Percentiles rank a stretch among this genome's conserved stretches.
phyloP scores from a whole-genome alignment of 2,113 vertebrate species.

The Phyllostomus hastatus region DNA sequence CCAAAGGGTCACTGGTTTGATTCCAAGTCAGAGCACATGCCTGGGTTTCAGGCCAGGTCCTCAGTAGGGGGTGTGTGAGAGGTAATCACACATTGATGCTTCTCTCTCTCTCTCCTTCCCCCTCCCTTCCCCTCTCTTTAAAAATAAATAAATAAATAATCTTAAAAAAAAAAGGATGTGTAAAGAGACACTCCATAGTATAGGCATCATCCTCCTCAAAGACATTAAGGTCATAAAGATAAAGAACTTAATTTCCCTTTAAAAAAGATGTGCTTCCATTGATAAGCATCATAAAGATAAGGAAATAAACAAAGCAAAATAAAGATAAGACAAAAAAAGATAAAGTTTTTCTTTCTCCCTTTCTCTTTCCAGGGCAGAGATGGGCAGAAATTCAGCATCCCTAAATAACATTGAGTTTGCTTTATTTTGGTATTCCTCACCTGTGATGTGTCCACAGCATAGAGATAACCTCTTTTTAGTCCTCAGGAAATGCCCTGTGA shows the following conservation, averaged over 20 bases:
- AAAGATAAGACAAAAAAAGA: background rate
- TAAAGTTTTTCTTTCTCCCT: background rate
- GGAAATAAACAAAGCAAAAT: background rate
- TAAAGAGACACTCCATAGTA: background rate
- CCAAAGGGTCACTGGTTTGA: too few relatives aligned
- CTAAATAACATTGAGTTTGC: background rate
- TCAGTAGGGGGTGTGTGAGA: too few relatives aligned
- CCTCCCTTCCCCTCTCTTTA: too few relatives aligned
- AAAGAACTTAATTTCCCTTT: background rate
- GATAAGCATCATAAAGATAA: background rate
- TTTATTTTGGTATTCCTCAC: background rate
- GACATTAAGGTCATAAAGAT: background rate
- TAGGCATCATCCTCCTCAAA: background rate
- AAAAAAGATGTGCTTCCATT: background rate
- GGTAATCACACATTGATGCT: too few relatives aligned
- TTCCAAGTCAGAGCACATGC: too few relatives aligned
- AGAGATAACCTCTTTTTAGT: background rate
- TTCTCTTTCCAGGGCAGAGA: background rate
- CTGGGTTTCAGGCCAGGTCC: too few relatives aligned
- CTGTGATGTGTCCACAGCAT: too few relatives aligned
- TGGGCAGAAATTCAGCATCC: background rate
- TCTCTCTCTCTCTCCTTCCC: too few relatives aligned
- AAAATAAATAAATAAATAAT: too few relatives aligned
- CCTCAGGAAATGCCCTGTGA: background rate
- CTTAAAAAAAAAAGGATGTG: background rate